phyloP scores from a whole-genome alignment of 2,888 invertebrate genomes.

The Drosophila glabriapex region DNA sequence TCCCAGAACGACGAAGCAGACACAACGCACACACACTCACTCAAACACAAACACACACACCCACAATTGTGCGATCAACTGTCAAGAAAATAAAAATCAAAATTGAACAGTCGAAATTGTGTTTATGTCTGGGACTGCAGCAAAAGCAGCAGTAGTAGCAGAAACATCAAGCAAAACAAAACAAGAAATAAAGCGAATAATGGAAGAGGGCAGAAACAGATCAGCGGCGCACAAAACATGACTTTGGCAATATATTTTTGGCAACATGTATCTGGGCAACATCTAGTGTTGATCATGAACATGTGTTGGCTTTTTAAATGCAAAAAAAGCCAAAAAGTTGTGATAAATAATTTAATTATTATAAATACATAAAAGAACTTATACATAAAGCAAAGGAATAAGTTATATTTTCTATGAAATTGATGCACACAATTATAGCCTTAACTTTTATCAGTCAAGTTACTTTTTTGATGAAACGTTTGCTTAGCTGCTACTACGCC shows the following conservation, averaged over 20 bases:
- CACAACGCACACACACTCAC: constrained; percentile 22
- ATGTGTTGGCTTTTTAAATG: constrained; percentile 8
- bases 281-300: constrained; percentile 11
- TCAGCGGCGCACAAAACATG: background rate
- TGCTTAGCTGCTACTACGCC: background rate
- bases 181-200: constrained; percentile 24
- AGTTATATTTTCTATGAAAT: background rate
- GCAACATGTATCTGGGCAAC: constrained; percentile 14
- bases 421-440: background rate
- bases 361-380: background rate
- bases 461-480: background rate
- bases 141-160: constrained; percentile 12
- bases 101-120: constrained; percentile 62
- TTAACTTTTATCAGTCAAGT: background rate
- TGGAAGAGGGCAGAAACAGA: constrained; percentile 23
- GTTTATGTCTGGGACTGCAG: constrained; percentile 73
- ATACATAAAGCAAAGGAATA: rapidly evolving
- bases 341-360: background rate
- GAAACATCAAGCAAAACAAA: constrained; percentile 59
- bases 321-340: background rate
- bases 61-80: constrained; percentile 61
- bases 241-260: constrained; percentile 18
- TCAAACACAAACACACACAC: constrained; percentile 30
- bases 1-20: constrained; percentile 63
- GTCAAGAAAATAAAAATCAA: constrained; percentile 69